phyloP scores from a whole-genome alignment of 2,888 invertebrate genomes.

The Sminthurides aquaticus region DNA sequence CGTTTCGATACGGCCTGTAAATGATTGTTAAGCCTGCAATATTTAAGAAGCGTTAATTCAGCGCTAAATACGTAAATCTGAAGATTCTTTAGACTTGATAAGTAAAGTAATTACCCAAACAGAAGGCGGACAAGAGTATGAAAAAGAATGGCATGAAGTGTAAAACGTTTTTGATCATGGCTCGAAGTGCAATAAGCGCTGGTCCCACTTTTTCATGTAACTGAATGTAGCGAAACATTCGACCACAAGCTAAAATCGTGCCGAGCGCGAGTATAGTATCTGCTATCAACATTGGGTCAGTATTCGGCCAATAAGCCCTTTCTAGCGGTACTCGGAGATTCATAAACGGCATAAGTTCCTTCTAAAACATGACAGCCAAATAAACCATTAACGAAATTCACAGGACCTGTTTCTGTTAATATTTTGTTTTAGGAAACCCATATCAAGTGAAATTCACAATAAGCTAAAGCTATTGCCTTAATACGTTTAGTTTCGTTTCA shows the following conservation, averaged over 20 bases:
- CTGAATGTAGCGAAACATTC: conserved; percentile 58
- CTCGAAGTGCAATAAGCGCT: conserved; percentile 53
- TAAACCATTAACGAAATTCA: no score
- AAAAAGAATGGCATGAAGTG: conserved; percentile 58
- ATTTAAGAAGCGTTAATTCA: background rate
- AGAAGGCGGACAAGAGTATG: conserved; percentile 56
- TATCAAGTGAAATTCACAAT: no score
- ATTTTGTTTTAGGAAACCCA: no score
- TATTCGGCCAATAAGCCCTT: conserved; percentile 53
- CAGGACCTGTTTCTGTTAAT: no score
- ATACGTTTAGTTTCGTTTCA: no score
- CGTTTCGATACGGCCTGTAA: conserved; percentile 12
- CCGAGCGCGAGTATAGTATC: conserved; percentile 61
- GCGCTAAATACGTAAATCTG: background rate
- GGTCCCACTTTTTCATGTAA: conserved; percentile 60
- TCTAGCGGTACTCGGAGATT: conserved; percentile 7
- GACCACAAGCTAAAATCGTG: conserved; percentile 60
- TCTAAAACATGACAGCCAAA: background rate
- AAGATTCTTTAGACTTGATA: background rate
- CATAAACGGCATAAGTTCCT: no score
- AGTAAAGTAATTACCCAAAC: conserved; percentile 49
- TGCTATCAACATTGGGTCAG: conserved; percentile 59
- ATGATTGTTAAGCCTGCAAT: conserved; percentile 10
- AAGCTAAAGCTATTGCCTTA: no score
- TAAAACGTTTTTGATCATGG: conserved; percentile 61